Conservation (phyloP, 1,140 invertebrate genomes). For the Heliothis virescens region DNA sequence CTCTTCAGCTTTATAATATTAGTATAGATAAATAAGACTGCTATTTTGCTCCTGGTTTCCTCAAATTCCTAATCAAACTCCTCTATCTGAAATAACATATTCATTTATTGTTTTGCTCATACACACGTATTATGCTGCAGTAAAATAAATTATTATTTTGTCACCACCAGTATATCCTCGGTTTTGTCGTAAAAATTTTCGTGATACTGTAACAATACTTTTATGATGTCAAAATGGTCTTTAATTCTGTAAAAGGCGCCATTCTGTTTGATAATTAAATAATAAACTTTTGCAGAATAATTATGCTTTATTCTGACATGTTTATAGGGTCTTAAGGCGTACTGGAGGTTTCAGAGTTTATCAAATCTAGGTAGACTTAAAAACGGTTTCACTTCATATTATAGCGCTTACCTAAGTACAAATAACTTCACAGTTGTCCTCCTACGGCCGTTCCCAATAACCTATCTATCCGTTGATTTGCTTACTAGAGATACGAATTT, state of each 20-base stretch:
- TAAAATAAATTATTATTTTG: neutral
- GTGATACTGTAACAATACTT: neutral
- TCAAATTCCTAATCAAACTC: neutral
- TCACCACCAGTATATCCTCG: neutral
- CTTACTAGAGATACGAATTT: too few relatives aligned
- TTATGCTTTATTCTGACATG: neutral
- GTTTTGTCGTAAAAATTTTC: neutral
- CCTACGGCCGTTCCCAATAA: too few relatives aligned
- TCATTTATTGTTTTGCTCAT: neutral
- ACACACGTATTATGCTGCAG: too few relatives aligned
- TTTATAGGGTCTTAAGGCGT: too few relatives aligned
- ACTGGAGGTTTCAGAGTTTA: too few relatives aligned
- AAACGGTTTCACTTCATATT: too few relatives aligned
- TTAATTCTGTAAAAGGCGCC: slow-evolving; percentile 54
- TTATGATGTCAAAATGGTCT: slow-evolving; percentile 37
- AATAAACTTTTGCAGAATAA: slow-evolving; percentile 46
- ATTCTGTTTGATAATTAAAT: slow-evolving; percentile 65
- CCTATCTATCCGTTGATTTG: too few relatives aligned
- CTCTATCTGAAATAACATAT: neutral
- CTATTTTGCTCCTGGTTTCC: neutral
- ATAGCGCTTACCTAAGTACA: too few relatives aligned
- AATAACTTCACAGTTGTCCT: too few relatives aligned
- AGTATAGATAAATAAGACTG: too few relatives aligned
- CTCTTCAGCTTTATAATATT: too few relatives aligned
- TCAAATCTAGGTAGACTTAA: too few relatives aligned